Percentiles rank a stretch among this genome's conserved stretches.
phyloP scores from a whole-genome alignment of 1,140 invertebrate genomes.

The Antheraea pernyi region DNA sequence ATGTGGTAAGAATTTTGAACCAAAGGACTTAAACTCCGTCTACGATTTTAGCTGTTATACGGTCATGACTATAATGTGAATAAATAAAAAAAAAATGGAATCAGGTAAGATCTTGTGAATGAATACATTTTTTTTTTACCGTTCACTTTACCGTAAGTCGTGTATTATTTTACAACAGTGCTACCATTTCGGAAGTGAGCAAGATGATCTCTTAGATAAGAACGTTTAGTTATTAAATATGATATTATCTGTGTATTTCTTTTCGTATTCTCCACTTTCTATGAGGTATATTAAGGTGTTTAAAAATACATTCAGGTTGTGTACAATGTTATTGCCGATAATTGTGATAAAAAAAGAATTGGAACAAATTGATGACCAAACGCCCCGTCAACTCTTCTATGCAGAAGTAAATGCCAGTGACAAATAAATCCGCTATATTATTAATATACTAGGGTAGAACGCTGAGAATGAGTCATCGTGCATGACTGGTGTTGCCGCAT shows the following conservation, averaged over 20 bases:
- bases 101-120: conserved; percentile 5
- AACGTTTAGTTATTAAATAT: not conserved
- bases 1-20: too few species aligned
- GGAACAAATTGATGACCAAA: not conserved
- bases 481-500: not conserved
- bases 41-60: too few species aligned
- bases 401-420: not conserved
- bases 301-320: too few species aligned
- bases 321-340: too few species aligned
- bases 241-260: too few species aligned
- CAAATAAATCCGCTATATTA: not conserved
- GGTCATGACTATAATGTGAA: too few species aligned
- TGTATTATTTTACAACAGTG: conserved; percentile 5
- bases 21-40: too few species aligned
- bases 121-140: conserved; percentile 5
- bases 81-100: not conserved
- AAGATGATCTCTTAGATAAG: not conserved
- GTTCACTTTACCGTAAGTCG: conserved; percentile 9
- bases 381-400: not conserved
- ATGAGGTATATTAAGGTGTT: not conserved
- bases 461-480: not conserved
- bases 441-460: not conserved
- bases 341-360: not conserved
- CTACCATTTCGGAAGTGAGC: conserved; percentile 3
- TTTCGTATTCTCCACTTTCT: not conserved